Evolutionary conservation across 2,113 vertebrate species (phyloP).

Genomic region (Galemys pyrenaicus): DNA sequence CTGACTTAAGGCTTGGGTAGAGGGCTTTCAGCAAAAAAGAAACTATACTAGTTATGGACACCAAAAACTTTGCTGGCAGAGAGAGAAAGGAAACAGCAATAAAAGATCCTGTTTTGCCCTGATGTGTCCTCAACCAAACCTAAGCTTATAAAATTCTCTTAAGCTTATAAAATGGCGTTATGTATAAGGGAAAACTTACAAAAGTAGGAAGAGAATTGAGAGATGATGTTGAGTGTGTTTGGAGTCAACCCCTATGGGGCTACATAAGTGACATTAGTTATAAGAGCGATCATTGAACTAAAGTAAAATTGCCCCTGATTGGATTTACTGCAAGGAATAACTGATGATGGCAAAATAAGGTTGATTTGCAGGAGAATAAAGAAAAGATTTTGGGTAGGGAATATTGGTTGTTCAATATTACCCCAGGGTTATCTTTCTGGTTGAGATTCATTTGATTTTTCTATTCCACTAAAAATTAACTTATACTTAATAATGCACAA

Average conservation of each 20-base stretch:
- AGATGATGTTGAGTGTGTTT: not conserved
- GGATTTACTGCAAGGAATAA: not conserved
- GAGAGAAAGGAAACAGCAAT: not conserved
- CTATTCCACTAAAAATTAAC: not conserved
- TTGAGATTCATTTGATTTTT: not conserved
- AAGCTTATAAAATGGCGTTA: too few species aligned
- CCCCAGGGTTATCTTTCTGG: not conserved
- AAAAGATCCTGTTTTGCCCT: not conserved
- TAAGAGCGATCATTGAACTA: not conserved
- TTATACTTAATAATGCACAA: not conserved
- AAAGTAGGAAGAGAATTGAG: not conserved
- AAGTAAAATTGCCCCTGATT: not conserved
- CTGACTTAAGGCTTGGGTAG: not conserved
- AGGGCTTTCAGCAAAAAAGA: not conserved
- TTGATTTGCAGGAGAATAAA: not conserved
- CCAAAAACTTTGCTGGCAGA: not conserved
- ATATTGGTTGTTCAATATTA: not conserved
- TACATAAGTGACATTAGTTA: not conserved
- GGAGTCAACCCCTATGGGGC: not conserved
- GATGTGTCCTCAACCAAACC: accelerated
- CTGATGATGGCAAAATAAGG: not conserved
- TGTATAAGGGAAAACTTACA: not conserved
- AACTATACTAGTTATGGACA: accelerated
- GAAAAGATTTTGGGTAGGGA: not conserved
- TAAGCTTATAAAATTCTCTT: not conserved